These are phyloP conservation scores for Subacronicta megacephala DNA, from an alignment of 2,888 invertebrate species.

Conservation along the genomic window DNA sequence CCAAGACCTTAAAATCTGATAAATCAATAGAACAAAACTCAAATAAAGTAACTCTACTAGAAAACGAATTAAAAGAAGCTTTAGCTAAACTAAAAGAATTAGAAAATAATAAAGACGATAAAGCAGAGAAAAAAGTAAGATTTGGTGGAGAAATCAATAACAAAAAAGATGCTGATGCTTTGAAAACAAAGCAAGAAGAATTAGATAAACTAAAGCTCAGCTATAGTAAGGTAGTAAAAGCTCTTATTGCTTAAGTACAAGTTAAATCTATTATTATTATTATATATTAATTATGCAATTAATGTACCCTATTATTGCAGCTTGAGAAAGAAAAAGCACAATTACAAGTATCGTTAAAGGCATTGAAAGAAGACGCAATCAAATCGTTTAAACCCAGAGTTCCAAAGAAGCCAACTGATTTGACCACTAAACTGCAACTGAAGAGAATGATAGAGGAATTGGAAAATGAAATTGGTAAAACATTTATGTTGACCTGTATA, in stretches of 20 bases:
- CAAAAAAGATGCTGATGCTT: slow-evolving; percentile 81
- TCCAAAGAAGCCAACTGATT: slow-evolving; percentile 93
- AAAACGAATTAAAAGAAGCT: slow-evolving; percentile 91
- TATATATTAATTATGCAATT: neutral
- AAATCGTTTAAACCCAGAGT: slow-evolving; percentile 91
- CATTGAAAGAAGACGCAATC: slow-evolving; percentile 91
- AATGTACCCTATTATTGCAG: slow-evolving; percentile 61
- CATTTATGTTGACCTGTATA: neutral
- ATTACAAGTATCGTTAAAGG: slow-evolving; percentile 91
- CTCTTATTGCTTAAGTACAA: neutral
- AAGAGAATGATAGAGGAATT: slow-evolving; percentile 96
- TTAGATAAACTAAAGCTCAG: slow-evolving; percentile 88
- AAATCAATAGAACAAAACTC: slow-evolving; percentile 89
- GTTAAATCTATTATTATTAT: no score
- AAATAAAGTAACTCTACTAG: slow-evolving; percentile 90
- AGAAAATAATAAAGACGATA: slow-evolving; percentile 85
- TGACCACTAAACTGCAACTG: slow-evolving; percentile 92
- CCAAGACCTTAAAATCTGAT: slow-evolving; percentile 87
- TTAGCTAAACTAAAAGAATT: slow-evolving; percentile 89
- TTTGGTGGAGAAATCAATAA: slow-evolving; percentile 77
- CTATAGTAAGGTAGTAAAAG: slow-evolving; percentile 75
- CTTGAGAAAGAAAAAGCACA: slow-evolving; percentile 91
- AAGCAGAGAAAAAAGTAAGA: slow-evolving; percentile 86
- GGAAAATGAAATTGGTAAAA: slow-evolving; percentile 94
- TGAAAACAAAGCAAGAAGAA: slow-evolving; percentile 86